phyloP scores from a whole-genome alignment of 1,140 invertebrate genomes.

The Drosophila subpulchrella region DNA sequence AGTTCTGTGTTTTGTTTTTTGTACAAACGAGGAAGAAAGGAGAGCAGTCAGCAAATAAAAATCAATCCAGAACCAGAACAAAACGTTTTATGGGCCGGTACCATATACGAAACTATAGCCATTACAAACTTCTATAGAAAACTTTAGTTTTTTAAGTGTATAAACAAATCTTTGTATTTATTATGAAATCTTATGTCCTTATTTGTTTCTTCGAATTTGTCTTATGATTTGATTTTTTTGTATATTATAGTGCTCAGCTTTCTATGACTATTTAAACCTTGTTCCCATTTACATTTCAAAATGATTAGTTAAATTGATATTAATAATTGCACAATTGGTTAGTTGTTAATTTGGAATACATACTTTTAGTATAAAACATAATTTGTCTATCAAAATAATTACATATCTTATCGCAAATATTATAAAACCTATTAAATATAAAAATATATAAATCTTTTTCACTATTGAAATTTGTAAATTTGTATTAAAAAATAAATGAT shows the following conservation, averaged over 20 bases:
- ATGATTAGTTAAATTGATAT: background rate
- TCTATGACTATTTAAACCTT: background rate
- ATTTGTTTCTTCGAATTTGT: background rate
- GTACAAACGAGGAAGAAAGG: constrained; percentile 24
- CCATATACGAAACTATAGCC: background rate
- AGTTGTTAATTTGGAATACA: background rate
- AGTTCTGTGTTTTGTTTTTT: constrained; percentile 89
- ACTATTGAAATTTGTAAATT: background rate
- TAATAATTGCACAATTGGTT: constrained; percentile 8
- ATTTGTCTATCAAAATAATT: background rate
- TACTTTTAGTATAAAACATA: background rate
- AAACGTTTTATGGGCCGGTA: constrained; percentile 4
- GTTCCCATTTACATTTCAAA: constrained; percentile 22
- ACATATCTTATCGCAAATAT: background rate
- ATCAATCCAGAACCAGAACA: constrained; percentile 32
- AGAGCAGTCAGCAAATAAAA: constrained; percentile 42
- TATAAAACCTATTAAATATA: background rate
- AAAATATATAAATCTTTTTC: background rate
- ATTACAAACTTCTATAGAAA: background rate
- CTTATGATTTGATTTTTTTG: constrained; percentile 1
- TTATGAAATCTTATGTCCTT: constrained; percentile 8
- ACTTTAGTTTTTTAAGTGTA: constrained; percentile 7
- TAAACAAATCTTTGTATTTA: constrained; percentile 28
- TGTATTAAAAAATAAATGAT: background rate
- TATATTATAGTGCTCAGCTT: background rate